Evolutionary conservation across 1,140 invertebrate species (phyloP).

Genomic region (Phymastichus coffea): DNA sequence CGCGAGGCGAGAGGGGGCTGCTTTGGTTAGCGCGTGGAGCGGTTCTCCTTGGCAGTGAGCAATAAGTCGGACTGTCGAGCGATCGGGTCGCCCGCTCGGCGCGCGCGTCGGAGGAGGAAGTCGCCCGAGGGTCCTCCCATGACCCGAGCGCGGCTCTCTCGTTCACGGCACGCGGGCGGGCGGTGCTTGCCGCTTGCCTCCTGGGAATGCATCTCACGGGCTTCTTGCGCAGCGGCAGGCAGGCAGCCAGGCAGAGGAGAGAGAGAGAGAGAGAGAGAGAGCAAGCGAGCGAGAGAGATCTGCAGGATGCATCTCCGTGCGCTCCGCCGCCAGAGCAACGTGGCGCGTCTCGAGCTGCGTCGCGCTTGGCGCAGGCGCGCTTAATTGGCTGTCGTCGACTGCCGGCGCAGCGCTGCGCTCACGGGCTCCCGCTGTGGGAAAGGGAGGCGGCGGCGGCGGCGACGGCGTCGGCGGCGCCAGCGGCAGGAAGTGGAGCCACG

Average conservation of each 20-base stretch:
- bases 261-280: too few species aligned
- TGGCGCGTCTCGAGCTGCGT: not conserved
- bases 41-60: constrained; percentile 20
- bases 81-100: not conserved
- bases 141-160: constrained; percentile 46
- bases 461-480: too few species aligned
- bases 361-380: constrained; percentile 24
- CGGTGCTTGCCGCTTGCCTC: too few species aligned
- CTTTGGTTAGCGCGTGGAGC: not conserved
- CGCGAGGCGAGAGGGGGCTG: not conserved
- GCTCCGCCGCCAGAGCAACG: too few species aligned
- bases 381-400: constrained; percentile 44
- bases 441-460: constrained; percentile 18
- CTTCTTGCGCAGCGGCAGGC: not conserved
- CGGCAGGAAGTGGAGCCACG: not conserved
- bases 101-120: constrained; percentile 41
- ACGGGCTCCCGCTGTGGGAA: constrained; percentile 15
- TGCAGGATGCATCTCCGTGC: too few species aligned
- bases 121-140: constrained; percentile 57
- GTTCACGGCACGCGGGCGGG: too few species aligned
- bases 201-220: too few species aligned
- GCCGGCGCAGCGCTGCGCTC: constrained; percentile 29
- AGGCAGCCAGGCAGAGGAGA: too few species aligned
- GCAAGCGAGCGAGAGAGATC: too few species aligned
- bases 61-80: too few species aligned